Conservation (phyloP, 1,140 invertebrate species). For the Phthorimaea operculella region DNA sequence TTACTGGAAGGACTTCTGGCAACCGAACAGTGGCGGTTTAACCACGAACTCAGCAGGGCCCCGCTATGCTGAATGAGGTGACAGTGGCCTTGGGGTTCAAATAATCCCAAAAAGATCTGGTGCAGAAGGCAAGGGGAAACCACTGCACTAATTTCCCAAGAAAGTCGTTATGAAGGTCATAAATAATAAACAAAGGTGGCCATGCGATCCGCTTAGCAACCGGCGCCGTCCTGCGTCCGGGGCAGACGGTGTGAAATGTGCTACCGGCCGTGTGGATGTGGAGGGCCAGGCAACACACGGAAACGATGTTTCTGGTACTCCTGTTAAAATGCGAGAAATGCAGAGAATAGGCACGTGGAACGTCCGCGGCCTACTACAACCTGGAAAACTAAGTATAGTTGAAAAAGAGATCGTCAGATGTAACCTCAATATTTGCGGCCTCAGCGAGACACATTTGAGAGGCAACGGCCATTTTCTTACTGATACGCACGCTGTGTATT, state of each 20-base stretch:
- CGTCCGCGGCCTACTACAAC: background rate
- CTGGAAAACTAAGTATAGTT: slow-evolving; percentile 14
- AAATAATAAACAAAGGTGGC: slow-evolving; percentile 1
- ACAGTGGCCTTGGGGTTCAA: too few species aligned
- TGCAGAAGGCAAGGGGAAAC: too few species aligned
- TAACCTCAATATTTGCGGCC: background rate
- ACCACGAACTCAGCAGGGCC: too few species aligned
- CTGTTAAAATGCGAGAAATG: background rate
- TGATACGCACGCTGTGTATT: background rate
- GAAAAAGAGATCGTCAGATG: background rate
- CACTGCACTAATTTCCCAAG: too few species aligned
- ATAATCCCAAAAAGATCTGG: too few species aligned
- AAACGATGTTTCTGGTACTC: too few species aligned
- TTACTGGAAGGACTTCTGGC: too few species aligned
- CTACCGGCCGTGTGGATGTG: slow-evolving; percentile 8
- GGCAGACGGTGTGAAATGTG: too few species aligned
- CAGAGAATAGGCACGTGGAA: slow-evolving; percentile 5
- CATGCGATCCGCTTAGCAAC: slow-evolving; percentile 11
- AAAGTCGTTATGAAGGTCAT: too few species aligned
- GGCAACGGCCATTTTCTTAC: background rate
- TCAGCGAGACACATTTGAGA: slow-evolving; percentile 2
- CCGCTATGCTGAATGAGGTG: too few species aligned
- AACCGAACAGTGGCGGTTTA: too few species aligned
- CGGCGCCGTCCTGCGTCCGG: too few species aligned
- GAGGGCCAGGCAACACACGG: slow-evolving; percentile 13